These are phyloP conservation scores for Pollimyrus isidori DNA, from an alignment of 2,113 vertebrate genomes.

Conservation along the genomic window DNA sequence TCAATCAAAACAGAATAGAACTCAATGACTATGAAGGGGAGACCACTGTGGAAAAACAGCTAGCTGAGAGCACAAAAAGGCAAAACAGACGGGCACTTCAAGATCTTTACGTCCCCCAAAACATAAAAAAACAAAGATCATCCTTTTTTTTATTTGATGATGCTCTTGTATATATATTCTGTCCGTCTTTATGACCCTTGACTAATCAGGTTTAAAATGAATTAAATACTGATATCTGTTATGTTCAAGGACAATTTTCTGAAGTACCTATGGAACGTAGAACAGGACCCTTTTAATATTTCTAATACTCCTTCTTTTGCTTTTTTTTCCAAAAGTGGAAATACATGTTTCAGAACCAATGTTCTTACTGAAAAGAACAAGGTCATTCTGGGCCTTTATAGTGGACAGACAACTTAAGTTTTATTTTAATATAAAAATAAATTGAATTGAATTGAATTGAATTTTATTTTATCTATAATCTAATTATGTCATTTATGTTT, in stretches of 20 bases:
- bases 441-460: no score
- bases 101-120: background rate
- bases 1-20: constrained; percentile 8
- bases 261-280: constrained; percentile 27
- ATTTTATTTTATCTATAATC: no score
- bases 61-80: background rate
- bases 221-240: constrained; percentile 27
- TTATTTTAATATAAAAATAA: no score
- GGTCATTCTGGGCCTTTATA: background rate
- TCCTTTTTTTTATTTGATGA: background rate
- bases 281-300: constrained; percentile 28
- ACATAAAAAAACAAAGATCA: background rate
- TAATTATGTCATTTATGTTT: background rate
- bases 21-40: constrained; percentile 4
- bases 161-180: background rate
- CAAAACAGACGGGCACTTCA: background rate
- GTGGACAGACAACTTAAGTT: background rate
- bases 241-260: constrained; percentile 27
- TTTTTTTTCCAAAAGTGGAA: constrained; percentile 10
- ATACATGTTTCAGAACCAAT: background rate
- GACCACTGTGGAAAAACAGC: background rate
- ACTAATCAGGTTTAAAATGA: constrained; percentile 34
- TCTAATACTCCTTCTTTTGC: constrained; percentile 27
- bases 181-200: constrained; percentile 20
- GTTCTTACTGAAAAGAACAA: background rate